These are phyloP conservation scores for Calyptomena viridis DNA, from an alignment of 2,113 vertebrate species.

Conservation along the genomic window DNA sequence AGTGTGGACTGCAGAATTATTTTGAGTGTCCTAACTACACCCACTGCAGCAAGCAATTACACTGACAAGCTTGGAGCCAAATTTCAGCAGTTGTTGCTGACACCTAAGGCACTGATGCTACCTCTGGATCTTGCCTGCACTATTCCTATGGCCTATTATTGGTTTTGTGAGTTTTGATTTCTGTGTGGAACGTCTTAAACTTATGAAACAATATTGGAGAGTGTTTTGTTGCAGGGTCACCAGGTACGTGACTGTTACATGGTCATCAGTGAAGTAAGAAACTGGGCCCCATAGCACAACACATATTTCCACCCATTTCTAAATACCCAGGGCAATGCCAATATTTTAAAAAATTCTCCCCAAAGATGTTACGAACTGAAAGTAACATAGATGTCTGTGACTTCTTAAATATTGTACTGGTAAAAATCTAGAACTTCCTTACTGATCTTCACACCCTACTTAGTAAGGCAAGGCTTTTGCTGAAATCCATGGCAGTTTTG, in stretches of 20 bases:
- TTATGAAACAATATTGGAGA: background rate
- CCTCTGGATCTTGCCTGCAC: background rate
- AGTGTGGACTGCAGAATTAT: background rate
- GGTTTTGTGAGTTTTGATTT: background rate
- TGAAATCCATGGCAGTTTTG: background rate
- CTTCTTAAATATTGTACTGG: background rate
- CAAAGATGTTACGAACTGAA: background rate
- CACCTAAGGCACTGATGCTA: background rate
- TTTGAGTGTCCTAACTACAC: background rate
- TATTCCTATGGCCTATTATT: background rate
- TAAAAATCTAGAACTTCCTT: background rate
- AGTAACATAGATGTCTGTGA: background rate
- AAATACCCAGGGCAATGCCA: background rate
- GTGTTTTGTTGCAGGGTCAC: background rate
- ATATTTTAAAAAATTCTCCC: background rate
- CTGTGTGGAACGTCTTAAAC: background rate
- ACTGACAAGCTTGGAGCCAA: background rate
- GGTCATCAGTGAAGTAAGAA: background rate
- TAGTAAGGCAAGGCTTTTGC: background rate
- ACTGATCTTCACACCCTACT: background rate
- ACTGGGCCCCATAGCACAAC: too few relatives aligned
- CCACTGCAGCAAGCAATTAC: background rate
- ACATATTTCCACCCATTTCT: background rate
- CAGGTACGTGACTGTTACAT: background rate
- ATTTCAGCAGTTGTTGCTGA: background rate